Conservation (phyloP, 2,797 vertebrate genomes). For the Xenentodon cancila region DNA sequence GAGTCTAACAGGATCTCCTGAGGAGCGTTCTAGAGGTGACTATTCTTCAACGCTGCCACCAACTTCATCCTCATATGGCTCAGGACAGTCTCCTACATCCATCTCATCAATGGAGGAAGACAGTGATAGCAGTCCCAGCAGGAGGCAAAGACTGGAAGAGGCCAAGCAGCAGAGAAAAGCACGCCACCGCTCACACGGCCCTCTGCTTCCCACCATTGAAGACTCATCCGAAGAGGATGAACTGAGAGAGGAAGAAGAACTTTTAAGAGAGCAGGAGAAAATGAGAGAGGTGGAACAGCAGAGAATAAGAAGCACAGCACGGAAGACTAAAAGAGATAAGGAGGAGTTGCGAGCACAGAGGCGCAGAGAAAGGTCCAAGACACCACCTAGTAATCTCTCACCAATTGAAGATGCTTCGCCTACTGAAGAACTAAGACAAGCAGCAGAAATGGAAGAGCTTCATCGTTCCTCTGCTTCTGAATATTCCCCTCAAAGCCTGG, state of each 20-base stretch:
- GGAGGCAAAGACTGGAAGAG: constrained; percentile 93
- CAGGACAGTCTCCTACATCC: constrained; percentile 96
- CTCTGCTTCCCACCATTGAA: constrained; percentile 97
- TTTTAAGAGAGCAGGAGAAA: constrained; percentile 97
- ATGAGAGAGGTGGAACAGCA: constrained; percentile 99
- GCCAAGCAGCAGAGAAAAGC: constrained; percentile 99
- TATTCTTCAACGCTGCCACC: constrained; percentile 96
- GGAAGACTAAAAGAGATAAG: constrained; percentile 97
- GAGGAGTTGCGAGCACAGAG: constrained; percentile 97
- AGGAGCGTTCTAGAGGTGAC: constrained; percentile 95
- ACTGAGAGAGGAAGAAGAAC: constrained; percentile 97
- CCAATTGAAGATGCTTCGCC: constrained; percentile 98
- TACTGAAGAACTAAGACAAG: constrained; percentile 96
- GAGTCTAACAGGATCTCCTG: constrained; percentile 95
- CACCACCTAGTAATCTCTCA: constrained; percentile 98
- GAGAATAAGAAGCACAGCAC: constrained; percentile 94
- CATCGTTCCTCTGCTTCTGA: constrained; percentile 98
- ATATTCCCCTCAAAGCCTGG: constrained; percentile 94
- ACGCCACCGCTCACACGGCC: constrained; percentile 95
- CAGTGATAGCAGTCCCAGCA: constrained; percentile 98
- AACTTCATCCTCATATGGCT: constrained; percentile 95
- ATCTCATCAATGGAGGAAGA: constrained; percentile 98
- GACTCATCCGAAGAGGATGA: constrained; percentile 99
- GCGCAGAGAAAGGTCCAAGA: constrained; percentile 97
- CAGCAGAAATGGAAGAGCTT: constrained; percentile 98